A percentile compares a stretch with the other conserved stretches of the same genome.
phyloP scores from a whole-genome alignment of 2,113 vertebrate genomes.

The Scalopus aquaticus region DNA sequence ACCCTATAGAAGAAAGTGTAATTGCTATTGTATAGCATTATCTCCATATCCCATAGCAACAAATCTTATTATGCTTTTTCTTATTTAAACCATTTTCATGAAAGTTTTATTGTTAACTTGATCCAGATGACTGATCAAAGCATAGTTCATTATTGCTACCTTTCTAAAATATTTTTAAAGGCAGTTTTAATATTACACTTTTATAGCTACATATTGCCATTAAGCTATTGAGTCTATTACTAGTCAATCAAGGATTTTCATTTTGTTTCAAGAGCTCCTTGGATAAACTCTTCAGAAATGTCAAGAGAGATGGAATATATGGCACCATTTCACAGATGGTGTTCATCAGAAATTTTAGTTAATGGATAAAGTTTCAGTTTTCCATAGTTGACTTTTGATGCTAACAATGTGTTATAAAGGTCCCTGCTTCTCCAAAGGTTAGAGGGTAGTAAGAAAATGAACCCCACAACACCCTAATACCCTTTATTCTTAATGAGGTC shows the following conservation, averaged over 20 bases:
- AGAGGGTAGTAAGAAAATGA: constrained; percentile 7
- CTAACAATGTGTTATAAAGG: constrained; percentile 52
- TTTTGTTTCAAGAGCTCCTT: constrained; percentile 81
- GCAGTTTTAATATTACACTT: constrained; percentile 84
- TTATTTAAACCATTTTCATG: constrained; percentile 84
- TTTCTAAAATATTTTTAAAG: constrained; percentile 87
- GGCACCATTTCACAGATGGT: constrained; percentile 78
- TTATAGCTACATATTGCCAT: constrained; percentile 85
- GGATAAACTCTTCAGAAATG: constrained; percentile 80
- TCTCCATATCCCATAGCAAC: constrained; percentile 80
- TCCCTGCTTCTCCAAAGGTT: not conserved
- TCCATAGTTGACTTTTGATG: constrained; percentile 73
- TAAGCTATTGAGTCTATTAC: constrained; percentile 85
- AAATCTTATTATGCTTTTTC: constrained; percentile 81
- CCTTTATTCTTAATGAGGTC: constrained; percentile 40
- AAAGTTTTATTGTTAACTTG: constrained; percentile 84
- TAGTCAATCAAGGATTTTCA: constrained; percentile 84
- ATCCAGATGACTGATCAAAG: constrained; percentile 88
- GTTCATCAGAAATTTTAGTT: constrained; percentile 78
- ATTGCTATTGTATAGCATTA: constrained; percentile 76
- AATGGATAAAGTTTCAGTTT: constrained; percentile 80
- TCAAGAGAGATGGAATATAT: constrained; percentile 76
- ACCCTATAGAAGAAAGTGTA: constrained; percentile 66
- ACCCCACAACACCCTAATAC: not conserved
- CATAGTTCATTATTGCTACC: constrained; percentile 83